phyloP scores from a whole-genome alignment of 2,113 vertebrate genomes.

The Bostrychus sinensis region DNA sequence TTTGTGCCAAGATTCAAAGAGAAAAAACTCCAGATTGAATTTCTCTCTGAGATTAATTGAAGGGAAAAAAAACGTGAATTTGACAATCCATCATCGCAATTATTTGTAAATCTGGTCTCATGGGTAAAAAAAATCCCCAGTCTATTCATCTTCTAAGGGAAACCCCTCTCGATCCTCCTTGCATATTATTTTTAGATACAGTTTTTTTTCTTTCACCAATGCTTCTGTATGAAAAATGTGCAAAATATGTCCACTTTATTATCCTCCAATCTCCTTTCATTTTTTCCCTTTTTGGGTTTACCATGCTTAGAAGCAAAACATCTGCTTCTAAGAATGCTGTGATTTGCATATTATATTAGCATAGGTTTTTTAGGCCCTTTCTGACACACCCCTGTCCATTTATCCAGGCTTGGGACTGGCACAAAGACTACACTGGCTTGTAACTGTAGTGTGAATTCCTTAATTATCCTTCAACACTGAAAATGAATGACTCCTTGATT shows the following conservation, averaged over 20 bases:
- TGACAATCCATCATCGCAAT: conserved; percentile 8
- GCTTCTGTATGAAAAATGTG: conserved; percentile 19
- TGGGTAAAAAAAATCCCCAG: conserved; percentile 16
- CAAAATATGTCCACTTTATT: conserved; percentile 1
- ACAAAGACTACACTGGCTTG: no score
- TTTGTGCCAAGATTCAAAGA: conserved; percentile 1
- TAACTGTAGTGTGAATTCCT: no score
- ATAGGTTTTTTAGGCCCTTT: no score
- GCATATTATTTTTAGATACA: conserved; percentile 32
- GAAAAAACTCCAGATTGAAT: not conserved
- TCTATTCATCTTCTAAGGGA: conserved; percentile 35
- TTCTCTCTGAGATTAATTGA: not conserved
- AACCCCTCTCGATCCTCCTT: conserved; percentile 8
- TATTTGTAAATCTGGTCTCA: conserved; percentile 4
- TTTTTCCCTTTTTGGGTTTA: not conserved
- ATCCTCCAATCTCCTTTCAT: not conserved
- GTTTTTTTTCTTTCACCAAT: conserved; percentile 1
- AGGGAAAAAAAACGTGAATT: not conserved
- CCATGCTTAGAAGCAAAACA: no score
- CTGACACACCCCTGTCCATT: no score
- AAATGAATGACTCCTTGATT: no score
- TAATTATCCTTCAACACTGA: not conserved
- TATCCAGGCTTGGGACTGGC: no score
- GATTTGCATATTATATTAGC: no score
- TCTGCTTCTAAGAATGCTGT: no score